Evolutionary conservation across 2,797 vertebrate genomes (phyloP).

Genomic region (Toxotes lorentzi): DNA sequence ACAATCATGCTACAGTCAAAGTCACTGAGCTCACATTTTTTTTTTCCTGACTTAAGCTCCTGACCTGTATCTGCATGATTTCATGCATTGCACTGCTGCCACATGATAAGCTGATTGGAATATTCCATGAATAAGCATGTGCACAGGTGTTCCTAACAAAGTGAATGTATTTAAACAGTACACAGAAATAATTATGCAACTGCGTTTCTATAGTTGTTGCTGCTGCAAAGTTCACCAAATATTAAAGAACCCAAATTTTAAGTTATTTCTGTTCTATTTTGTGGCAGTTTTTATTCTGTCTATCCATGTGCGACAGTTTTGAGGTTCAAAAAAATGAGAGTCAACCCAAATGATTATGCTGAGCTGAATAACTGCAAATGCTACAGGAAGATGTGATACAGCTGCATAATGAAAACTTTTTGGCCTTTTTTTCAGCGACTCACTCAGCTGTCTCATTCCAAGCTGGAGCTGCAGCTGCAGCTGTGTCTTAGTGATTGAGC

Average conservation of each 20-base stretch:
- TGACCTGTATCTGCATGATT: not conserved
- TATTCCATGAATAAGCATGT: not conserved
- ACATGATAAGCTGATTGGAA: not conserved
- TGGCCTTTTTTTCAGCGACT: not conserved
- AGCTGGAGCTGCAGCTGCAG: slow-evolving; percentile 31
- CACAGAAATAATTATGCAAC: not conserved
- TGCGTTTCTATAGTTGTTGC: not conserved
- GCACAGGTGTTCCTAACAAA: not conserved
- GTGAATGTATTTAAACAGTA: not conserved
- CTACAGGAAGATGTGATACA: slow-evolving; percentile 10
- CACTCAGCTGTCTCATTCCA: slow-evolving; percentile 20
- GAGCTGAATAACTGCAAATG: not conserved
- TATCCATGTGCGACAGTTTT: not conserved
- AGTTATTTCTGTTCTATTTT: not conserved
- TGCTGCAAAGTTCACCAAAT: slow-evolving; percentile 1
- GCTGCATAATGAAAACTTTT: slow-evolving; percentile 8
- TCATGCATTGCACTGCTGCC: not conserved
- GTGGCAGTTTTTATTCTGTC: not conserved
- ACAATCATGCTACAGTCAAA: not conserved
- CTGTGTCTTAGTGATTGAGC: slow-evolving; percentile 16
- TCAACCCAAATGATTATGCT: slow-evolving; percentile 6
- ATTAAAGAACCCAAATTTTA: not conserved
- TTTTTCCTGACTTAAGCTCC: not conserved
- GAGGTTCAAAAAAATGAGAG: not conserved
- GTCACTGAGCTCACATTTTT: not conserved